Evolutionary conservation across 2,797 vertebrate species (phyloP), one percentile per base, ranked within the genome.

Genomic region (Ibycter americanus): DNA sequence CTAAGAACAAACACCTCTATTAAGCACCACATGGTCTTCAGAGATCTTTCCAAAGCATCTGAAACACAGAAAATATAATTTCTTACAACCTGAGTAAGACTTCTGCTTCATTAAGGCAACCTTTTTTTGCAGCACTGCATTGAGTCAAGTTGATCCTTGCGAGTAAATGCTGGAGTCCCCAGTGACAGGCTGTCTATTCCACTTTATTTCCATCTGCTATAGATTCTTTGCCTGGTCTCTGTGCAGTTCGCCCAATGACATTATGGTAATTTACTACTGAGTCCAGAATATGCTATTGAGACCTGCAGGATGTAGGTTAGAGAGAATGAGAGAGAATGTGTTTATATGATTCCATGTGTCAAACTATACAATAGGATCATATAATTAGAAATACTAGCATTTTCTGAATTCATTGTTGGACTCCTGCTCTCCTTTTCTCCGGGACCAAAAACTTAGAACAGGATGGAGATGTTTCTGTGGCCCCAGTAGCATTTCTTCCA

Each of bases 401-500:
- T 62, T 27, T 22, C 49, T 74, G 16, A 79, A 71, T 63, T 84
- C 34, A 58, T 8, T 31, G 19, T 61, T 70, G 55, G 21, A 65
- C 15, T 74, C 15, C n/a, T 59, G 32, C 32, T 68, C 19, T 26
- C 12, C 13, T 40, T 89, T 89, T 80, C 52, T 71, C 25, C 14
- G n/a, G 38, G 65, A 25, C 15, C 16, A 55, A 73, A 89, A 46
- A 2, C 31, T 31, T 84, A 12, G 29, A 36, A 40, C 2, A 44
- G 26, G 20, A 80, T 59, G 42, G 13, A 82, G 59, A 63, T 2
- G 4, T 40, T 67, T 62, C 47, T 71, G 44, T 40, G 56, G n/a
- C 5, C n/a, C 10, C 46, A 36, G 36, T 0, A 29, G 27, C 0
- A 0, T 42, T 87, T 38, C 29, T n/a, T 54, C 42, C 0, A 0